Base-by-base conservation (phyloP, 2,888 invertebrate genomes). In the Rhagophthalmus giganteus region DNA sequence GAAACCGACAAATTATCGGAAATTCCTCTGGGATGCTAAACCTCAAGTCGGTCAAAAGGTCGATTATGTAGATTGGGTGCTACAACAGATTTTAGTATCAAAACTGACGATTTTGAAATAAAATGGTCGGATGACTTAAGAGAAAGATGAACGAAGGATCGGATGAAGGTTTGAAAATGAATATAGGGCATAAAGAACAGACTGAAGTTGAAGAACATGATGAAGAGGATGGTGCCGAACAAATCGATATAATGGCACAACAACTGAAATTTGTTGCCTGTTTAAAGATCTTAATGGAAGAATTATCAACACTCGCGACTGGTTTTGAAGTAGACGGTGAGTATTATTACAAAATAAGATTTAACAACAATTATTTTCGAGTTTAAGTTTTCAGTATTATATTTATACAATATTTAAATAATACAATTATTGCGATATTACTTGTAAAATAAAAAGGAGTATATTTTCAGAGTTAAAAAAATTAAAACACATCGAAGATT, bases 231-330 rank as follows among this genome's bases (percentile, higher is more conserved):
- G 77, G 76, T 33, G 74, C 69, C 1, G 79, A 77, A 13, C 78
- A 86, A 31, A 81, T 92, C 42, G 98, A 98, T 70, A 94, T 98
- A 42, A 98, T 98, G 94, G 96, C 97, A 2, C 97, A 99, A 68
- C 99, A 99, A 68, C 78, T 99, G 40, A 99, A 99, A 77, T 98
- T 99, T 69, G 94, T 98, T 0, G 97, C 98, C 5, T 99, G 98
- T 68, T 79, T 99, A 47, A 93, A 94, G 78, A 93, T 95, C 66
- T 78, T 99, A 59, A 98, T 97, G 91, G 99, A 99, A 74, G 97
- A 98, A 74, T 77, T 98, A 42, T 90, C 91, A 1, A 92, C 92
- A 0, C 75, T 95, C 45, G 96, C 97, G 2, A 97, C 94, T 27
- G 96, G 96, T 1, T 97, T 95, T 73, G 98, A 98, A 79, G 97